These are phyloP conservation scores for Minunthozetes semirufus DNA, from an alignment of 2,888 invertebrate species.

Conservation along the genomic window DNA sequence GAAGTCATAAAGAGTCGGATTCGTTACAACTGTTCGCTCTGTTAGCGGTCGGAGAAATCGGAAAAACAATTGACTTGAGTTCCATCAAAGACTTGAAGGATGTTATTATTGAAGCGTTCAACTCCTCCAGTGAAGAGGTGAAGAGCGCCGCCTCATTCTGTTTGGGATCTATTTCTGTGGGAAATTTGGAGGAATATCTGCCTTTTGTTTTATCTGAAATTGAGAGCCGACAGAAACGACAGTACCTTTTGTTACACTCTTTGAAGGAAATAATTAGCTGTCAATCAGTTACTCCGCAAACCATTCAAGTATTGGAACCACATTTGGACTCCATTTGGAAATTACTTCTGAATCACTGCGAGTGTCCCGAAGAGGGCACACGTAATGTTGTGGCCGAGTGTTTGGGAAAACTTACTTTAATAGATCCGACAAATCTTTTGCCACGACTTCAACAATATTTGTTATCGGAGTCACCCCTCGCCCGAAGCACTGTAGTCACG, in stretches of 20 bases:
- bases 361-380: slow-evolving; percentile 95
- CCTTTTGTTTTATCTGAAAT: slow-evolving; percentile 92
- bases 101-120: slow-evolving; percentile 69
- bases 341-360: slow-evolving; percentile 86
- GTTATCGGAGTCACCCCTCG: slow-evolving; percentile 62
- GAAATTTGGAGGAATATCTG: slow-evolving; percentile 84
- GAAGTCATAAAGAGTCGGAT: slow-evolving; percentile 57
- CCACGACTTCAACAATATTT: slow-evolving; percentile 78
- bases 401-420: slow-evolving; percentile 84
- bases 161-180: slow-evolving; percentile 84
- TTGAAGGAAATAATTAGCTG: slow-evolving; percentile 90
- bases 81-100: slow-evolving; percentile 59
- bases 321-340: slow-evolving; percentile 66
- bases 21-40: slow-evolving; percentile 85
- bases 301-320: slow-evolving; percentile 64
- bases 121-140: slow-evolving; percentile 86
- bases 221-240: slow-evolving; percentile 83
- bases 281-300: slow-evolving; percentile 65
- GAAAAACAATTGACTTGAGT: slow-evolving; percentile 81
- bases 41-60: slow-evolving; percentile 93
- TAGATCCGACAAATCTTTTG: slow-evolving; percentile 78
- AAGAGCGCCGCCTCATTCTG: slow-evolving; percentile 97
- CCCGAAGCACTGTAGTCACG: slow-evolving; percentile 92
- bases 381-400: slow-evolving; percentile 98
- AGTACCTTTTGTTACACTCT: slow-evolving; percentile 91